Base-by-base conservation (phyloP, 2,113 vertebrate genomes). In the Oryzias javanicus region DNA sequence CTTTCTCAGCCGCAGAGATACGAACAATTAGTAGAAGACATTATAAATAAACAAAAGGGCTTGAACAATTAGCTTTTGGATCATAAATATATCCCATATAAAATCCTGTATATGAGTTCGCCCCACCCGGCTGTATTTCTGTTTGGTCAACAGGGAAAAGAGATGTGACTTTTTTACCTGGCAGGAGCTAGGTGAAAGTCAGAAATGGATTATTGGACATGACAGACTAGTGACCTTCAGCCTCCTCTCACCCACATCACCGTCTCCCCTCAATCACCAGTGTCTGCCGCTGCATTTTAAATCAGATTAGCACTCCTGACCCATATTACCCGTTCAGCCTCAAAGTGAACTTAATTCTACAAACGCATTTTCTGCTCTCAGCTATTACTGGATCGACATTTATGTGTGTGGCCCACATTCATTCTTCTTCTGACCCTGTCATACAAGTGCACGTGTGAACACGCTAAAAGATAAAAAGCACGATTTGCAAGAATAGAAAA, bases 221-320 rank as follows among this genome's bases (percentile, higher is more conserved):
- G n/a, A 59, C 20, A 22, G 16, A 42, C 18, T 27, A 55, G 66
- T 64, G 45, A 41, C 18, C 29, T 63, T 60, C 50, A 24, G 25
- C 27, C 68, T 40, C 61, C 56, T 52, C 64, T 24, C 6, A 18
- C 16, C 10, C 53, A 42, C 50, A 44, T 65, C 53, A 40, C 54
- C 49, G 46, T 64, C 62, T 65, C 24, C 59, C 56, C 50, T 60
- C 67, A 55, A 56, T 65, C 70, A 59, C 56, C 54, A 57, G 54
- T 47, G 18, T 18, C 55, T 51, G 27, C 19, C 67, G 55, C 55
- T 52, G 49, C 55, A 64, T 80, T 78, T 70, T 75, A 77, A n/a
- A 82, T 88, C 74, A 74, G 76, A 84, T 85, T 80, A 86, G 64
- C 52, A 64, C 57, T 70, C 57, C 0, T 78, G 80, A 85, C 72